Evolutionary conservation across 37 sponge, comb jelly and placozoan genomes (phyloP), one percentile per base, ranked within the genome.

Genomic region (Ianthella basta): DNA sequence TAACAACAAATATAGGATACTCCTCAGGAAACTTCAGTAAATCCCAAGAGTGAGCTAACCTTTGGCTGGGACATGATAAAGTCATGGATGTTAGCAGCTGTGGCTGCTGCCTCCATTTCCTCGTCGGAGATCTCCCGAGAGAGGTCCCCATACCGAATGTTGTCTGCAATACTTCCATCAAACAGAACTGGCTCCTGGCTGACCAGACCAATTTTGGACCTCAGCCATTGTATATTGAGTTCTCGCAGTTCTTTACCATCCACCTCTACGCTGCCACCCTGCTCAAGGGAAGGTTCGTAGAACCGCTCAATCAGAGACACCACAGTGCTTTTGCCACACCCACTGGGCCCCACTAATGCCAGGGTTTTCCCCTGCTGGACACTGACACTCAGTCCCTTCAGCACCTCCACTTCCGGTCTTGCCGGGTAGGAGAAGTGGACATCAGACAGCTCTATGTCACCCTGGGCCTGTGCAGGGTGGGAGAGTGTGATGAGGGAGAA

Each of bases 281-380:
- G 10, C n/a, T 39, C 54, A 41, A 19, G 20, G 37, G 37, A 41
- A 25, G 91, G 89, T 41, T 97, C 94, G 64, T 99, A 99, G 93
- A 99, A 99, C 56, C 99, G 59, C 83, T 99, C 96, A 18, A 95
- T 66, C 27, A 99, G 91, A n/a, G 98, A 95, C 33, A 99, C 96
- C 5, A 91, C 59, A 13, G 99, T 99, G 83, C 96, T 95, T 91
- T 99, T 99, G 27, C 99, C 99, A 91, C 99, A 97, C 60, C 99
- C 99, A 89, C 96, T 95, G 72, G 94, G 92, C 16, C 99, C 99
- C 57, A 99, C 99, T 33, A 99, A 90, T 15, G 99, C 99, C 38
- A 99, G 79, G 20, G 97, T 97, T 83, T 99, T 88, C 16, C 99
- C 99, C 16, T 91, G 85, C 33, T 88, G 82, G 38, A 97, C 89